Conservation (phyloP, 2,888 invertebrate species). For the Machimus atricapillus region DNA sequence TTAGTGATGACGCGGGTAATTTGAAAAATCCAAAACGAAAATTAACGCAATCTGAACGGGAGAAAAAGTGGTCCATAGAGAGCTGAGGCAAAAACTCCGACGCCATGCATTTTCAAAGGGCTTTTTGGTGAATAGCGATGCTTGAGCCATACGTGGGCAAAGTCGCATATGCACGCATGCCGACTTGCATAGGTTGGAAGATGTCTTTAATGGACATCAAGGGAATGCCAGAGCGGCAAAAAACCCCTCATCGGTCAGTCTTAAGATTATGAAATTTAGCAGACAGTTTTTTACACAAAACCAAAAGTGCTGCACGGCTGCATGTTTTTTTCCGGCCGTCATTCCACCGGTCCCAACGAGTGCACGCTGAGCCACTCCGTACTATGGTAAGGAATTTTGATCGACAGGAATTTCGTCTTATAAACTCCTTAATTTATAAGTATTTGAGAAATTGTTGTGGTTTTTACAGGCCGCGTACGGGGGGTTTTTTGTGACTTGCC, state of each 20-base stretch:
- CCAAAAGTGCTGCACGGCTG: conserved; percentile 36
- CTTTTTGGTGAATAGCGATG: conserved; percentile 8
- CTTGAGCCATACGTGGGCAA: background rate
- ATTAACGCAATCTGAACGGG: conserved; percentile 37
- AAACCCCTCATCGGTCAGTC: conserved; percentile 26
- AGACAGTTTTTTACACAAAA: conserved; percentile 40
- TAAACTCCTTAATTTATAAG: conserved; percentile 62
- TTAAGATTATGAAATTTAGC: conserved; percentile 45
- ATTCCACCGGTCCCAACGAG: conserved; percentile 37
- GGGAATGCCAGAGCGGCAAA: conserved; percentile 1
- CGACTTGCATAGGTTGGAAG: background rate
- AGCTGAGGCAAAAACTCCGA: conserved; percentile 25
- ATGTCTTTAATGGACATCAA: conserved; percentile 41
- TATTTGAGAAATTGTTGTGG: conserved; percentile 61
- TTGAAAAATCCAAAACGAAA: conserved; percentile 36
- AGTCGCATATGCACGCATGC: conserved; percentile 35
- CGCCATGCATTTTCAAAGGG: conserved; percentile 31
- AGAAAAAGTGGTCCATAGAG: conserved; percentile 45
- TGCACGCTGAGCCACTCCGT: conserved; percentile 39
- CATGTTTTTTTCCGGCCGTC: conserved; percentile 28
- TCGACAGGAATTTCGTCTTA: conserved; percentile 62
- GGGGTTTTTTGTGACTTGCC: conserved; percentile 42
- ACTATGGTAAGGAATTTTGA: conserved; percentile 59
- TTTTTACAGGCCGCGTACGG: conserved; percentile 49
- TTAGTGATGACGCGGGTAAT: background rate